Conservation (phyloP, 2,797 vertebrate genomes). For the Petrocephalus sullivani region DNA sequence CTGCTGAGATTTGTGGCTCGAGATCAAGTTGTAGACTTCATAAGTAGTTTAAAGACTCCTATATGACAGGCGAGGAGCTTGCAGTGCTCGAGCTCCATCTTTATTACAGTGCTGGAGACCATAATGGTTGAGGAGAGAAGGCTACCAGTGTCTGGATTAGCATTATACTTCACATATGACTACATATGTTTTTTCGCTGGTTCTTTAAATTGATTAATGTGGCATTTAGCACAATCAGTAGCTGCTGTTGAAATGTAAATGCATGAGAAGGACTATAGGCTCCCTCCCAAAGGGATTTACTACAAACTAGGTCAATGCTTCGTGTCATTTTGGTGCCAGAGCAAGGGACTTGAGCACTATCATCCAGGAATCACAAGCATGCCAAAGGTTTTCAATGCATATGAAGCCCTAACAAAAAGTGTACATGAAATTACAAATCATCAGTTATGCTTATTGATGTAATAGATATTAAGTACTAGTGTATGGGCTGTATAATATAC, state of each 20-base stretch:
- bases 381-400: neutral
- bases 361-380: neutral
- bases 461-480: neutral
- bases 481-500: neutral
- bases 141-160: neutral
- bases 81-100: neutral
- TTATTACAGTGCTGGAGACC: neutral
- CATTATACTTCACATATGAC: neutral
- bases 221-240: neutral
- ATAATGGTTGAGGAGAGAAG: neutral
- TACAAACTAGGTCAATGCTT: neutral
- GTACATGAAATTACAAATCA: neutral
- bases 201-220: neutral
- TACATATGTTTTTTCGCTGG: neutral
- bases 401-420: neutral
- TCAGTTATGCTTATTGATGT: neutral
- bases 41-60: neutral
- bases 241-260: neutral
- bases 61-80: neutral
- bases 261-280: neutral
- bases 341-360: neutral
- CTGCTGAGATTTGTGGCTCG: neutral
- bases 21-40: neutral
- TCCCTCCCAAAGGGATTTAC: neutral
- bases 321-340: neutral